Percentiles rank a stretch among this genome's conserved stretches.
These are phyloP conservation scores for Cottoperca gobio DNA, from an alignment of 2,797 vertebrate species.

Conservation along the genomic window DNA sequence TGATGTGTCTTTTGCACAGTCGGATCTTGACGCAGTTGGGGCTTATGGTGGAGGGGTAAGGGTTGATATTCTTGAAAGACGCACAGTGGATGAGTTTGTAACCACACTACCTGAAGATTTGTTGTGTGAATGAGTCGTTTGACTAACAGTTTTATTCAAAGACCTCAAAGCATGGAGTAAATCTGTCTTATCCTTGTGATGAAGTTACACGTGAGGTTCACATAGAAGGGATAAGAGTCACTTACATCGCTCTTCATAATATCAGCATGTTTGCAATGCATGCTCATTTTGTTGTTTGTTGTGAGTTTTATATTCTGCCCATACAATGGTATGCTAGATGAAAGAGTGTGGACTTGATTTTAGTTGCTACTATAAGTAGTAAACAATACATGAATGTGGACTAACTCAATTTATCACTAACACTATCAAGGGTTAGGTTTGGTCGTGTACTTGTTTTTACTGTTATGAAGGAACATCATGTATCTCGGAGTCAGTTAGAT, in stretches of 20 bases:
- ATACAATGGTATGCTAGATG: background rate
- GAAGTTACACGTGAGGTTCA: background rate
- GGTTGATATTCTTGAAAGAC: background rate
- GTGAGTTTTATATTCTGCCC: background rate
- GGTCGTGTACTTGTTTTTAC: background rate
- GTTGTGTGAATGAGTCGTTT: slow-evolving; percentile 17
- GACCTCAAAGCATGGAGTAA: background rate
- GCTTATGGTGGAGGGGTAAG: slow-evolving; percentile 76
- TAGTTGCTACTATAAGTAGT: background rate
- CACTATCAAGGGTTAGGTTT: background rate
- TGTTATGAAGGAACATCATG: slow-evolving; percentile 1
- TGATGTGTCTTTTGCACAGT: slow-evolving; percentile 71
- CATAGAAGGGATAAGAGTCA: background rate
- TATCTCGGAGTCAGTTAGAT: background rate
- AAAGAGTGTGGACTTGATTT: background rate
- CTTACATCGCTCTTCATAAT: background rate
- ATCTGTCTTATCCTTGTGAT: background rate
- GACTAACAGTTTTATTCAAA: slow-evolving; percentile 17
- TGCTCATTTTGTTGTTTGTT: background rate
- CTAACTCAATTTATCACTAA: background rate
- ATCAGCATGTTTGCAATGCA: slow-evolving; percentile 9
- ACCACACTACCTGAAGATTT: background rate
- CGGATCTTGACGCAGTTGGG: slow-evolving; percentile 72
- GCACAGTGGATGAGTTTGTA: background rate
- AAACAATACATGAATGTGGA: background rate